These are phyloP conservation scores for Salvelinus namaycush DNA, from an alignment of 2,113 vertebrate genomes.

Conservation along the genomic window DNA sequence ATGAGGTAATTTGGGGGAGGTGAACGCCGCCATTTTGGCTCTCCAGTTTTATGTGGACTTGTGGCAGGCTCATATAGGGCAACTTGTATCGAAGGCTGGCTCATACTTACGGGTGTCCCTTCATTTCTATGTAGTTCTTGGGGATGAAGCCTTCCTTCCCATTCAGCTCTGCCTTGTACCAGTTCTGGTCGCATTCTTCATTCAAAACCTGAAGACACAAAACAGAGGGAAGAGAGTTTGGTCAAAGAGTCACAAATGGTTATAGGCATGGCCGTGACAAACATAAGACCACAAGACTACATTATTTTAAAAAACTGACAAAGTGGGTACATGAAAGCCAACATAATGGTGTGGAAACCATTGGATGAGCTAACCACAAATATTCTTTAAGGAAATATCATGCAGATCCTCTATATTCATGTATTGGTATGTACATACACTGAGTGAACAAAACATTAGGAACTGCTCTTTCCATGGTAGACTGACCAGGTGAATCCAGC, in stretches of 20 bases:
- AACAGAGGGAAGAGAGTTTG: not conserved
- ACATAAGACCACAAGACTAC: too few relatives aligned
- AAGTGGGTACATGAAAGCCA: too few relatives aligned
- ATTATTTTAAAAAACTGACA: too few relatives aligned
- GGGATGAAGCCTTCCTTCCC: slow-evolving; percentile 89
- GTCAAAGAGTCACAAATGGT: not conserved
- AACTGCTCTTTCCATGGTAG: too few relatives aligned
- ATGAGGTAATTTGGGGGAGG: not conserved
- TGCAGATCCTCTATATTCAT: too few relatives aligned
- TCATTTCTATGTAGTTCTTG: slow-evolving; percentile 93
- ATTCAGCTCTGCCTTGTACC: slow-evolving; percentile 90
- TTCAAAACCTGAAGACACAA: slow-evolving; percentile 80
- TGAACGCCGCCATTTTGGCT: not conserved
- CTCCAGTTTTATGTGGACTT: not conserved
- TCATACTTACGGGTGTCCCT: slow-evolving; percentile 83
- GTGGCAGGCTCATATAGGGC: not conserved
- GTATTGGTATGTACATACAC: too few relatives aligned
- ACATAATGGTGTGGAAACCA: not conserved
- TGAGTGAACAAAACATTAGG: too few relatives aligned
- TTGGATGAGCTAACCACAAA: not conserved
- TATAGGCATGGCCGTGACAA: not conserved
- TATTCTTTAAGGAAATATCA: too few relatives aligned
- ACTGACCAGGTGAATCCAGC: too few relatives aligned
- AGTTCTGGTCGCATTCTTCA: slow-evolving; percentile 90
- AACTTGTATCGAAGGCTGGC: not conserved